These are phyloP conservation scores for Ophion ellenae DNA, from an alignment of 2,888 invertebrate genomes.

Conservation along the genomic window DNA sequence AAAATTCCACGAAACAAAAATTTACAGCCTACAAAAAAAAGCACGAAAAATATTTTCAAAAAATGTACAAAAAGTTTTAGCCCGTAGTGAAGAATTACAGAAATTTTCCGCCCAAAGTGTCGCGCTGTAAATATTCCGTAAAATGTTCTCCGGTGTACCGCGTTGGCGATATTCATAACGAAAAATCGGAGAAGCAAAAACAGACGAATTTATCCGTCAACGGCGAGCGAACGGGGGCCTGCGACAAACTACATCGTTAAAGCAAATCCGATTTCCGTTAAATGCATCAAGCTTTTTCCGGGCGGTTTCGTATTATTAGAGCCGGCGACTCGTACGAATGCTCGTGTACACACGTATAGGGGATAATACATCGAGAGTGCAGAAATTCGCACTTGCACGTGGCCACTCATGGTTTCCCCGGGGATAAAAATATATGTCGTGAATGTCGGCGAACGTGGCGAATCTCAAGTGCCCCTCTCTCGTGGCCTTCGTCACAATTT, in stretches of 20 bases:
- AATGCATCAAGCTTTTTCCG: slow-evolving; percentile 53
- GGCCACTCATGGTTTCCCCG: slow-evolving; percentile 51
- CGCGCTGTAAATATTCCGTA: background rate
- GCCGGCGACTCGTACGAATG: slow-evolving; percentile 7
- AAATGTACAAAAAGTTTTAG: background rate
- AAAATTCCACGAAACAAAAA: background rate
- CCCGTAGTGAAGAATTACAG: background rate
- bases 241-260: slow-evolving; percentile 50
- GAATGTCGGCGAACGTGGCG: slow-evolving; percentile 34
- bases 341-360: slow-evolving; percentile 20
- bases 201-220: slow-evolving; percentile 28
- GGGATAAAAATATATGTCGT: slow-evolving; percentile 57
- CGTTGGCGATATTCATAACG: background rate
- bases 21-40: background rate
- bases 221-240: background rate
- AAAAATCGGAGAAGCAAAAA: slow-evolving; percentile 8
- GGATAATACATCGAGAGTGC: background rate
- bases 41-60: background rate
- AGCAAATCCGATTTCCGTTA: slow-evolving; percentile 63
- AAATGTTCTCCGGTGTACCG: background rate
- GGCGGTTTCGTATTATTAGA: slow-evolving; percentile 44
- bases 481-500: slow-evolving; percentile 32
- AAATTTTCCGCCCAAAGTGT: background rate
- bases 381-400: slow-evolving; percentile 26
- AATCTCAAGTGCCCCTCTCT: slow-evolving; percentile 45